Percentiles rank a stretch among this genome's conserved stretches.
Evolutionary conservation across 1,140 invertebrate species (phyloP).

Genomic region (Capitella teleta): DNA sequence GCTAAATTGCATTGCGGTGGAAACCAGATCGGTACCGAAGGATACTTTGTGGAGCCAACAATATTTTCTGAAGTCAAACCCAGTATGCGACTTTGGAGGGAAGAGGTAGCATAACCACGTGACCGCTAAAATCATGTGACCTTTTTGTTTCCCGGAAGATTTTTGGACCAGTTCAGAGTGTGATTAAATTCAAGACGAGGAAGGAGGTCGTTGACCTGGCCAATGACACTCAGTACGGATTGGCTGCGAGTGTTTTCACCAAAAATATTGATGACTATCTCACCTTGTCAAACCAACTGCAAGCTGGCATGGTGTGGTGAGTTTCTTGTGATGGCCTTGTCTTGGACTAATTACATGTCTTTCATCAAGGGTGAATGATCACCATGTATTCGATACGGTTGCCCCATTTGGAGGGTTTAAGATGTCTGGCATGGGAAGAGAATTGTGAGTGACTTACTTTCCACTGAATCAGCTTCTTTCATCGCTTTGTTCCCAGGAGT

Average conservation of each 20-base stretch:
- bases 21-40: slow-evolving; percentile 53
- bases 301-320: slow-evolving; percentile 83
- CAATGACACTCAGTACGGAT: slow-evolving; percentile 76
- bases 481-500: no score
- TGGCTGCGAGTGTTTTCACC: slow-evolving; percentile 77
- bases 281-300: slow-evolving; percentile 42
- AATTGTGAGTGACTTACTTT: no score
- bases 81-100: slow-evolving; percentile 80
- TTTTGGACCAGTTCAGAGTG: slow-evolving; percentile 85
- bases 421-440: no score
- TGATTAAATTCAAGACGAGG: slow-evolving; percentile 75
- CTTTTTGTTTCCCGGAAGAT: no score
- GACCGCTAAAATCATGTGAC: no score
- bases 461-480: no score
- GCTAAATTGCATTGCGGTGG: slow-evolving; percentile 78
- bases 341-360: no score
- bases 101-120: no score
- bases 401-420: no score
- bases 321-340: no score
- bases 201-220: slow-evolving; percentile 81
- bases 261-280: slow-evolving; percentile 64
- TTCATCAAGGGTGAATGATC: no score
- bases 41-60: slow-evolving; percentile 88
- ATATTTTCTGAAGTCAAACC: slow-evolving; percentile 89
- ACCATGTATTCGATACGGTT: no score